phyloP scores from a whole-genome alignment of 2,113 vertebrate species.

The Pandion haliaetus region DNA sequence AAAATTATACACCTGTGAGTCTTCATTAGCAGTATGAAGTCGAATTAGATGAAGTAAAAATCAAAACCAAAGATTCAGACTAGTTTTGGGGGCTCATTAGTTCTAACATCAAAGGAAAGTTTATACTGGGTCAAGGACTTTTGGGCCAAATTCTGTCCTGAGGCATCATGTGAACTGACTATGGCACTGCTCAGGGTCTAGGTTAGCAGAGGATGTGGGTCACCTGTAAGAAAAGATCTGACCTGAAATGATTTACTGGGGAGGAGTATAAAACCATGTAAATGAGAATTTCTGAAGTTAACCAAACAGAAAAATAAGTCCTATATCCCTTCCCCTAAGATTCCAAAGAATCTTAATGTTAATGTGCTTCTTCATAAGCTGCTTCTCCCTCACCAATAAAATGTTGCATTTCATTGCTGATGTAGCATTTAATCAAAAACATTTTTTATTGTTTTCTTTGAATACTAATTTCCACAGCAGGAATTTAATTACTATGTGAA shows the following conservation, averaged over 20 bases:
- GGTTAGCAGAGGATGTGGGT: background rate
- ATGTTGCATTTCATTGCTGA: background rate
- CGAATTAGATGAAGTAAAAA: background rate
- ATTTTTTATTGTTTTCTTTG: slow-evolving; percentile 22
- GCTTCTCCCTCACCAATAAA: background rate
- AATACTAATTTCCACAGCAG: slow-evolving; percentile 29
- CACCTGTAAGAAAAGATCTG: background rate
- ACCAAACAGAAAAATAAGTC: background rate
- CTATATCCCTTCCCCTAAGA: background rate
- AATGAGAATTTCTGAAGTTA: background rate
- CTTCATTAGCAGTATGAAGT: background rate
- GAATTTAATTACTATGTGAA: slow-evolving; percentile 47
- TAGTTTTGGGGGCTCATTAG: background rate
- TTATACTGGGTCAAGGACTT: background rate
- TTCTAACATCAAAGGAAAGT: background rate
- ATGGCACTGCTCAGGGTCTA: background rate
- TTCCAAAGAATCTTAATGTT: background rate
- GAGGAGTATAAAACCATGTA: background rate
- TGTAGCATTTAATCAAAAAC: background rate
- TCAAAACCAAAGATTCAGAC: background rate
- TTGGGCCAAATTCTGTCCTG: background rate
- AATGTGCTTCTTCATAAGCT: background rate
- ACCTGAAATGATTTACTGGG: background rate
- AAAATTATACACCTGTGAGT: background rate
- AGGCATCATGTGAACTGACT: background rate